Evolutionary conservation across 2,113 vertebrate species (phyloP).

Genomic region (Eptesicus fuscus): DNA sequence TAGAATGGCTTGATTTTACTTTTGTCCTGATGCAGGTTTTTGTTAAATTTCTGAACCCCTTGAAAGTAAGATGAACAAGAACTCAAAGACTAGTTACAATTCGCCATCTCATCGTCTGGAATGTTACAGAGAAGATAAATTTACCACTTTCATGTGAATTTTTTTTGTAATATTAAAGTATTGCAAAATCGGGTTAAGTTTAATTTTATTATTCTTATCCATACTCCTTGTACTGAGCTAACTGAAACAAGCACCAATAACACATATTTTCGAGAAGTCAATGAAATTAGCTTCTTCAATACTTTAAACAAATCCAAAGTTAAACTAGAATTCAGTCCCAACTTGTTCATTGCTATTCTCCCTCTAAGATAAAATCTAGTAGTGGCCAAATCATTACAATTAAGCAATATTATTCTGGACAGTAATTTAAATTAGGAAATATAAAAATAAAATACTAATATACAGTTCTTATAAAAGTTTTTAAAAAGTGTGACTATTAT

Average conservation of each 20-base stretch:
- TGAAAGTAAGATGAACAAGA: not conserved
- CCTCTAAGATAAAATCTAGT: not conserved
- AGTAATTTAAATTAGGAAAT: not conserved
- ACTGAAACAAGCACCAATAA: not conserved
- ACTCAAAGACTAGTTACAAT: not conserved
- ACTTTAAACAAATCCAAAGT: constrained; percentile 8
- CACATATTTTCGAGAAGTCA: constrained; percentile 15
- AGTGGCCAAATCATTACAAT: not conserved
- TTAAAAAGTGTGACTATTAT: not conserved
- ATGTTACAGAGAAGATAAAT: not conserved
- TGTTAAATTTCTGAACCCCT: not conserved
- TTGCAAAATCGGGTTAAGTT: not conserved
- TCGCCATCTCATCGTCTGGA: not conserved
- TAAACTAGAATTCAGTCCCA: not conserved
- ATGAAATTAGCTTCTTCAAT: constrained; percentile 31
- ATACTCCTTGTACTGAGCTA: not conserved
- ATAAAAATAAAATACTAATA: not conserved
- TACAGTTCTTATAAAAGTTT: not conserved
- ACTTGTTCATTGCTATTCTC: not conserved
- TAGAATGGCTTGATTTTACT: not conserved
- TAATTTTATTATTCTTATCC: constrained; percentile 12
- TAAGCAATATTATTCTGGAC: not conserved
- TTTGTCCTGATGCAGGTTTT: not conserved
- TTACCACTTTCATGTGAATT: not conserved
- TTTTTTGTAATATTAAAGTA: not conserved